Percentiles rank a stretch among this genome's conserved stretches.
Evolutionary conservation across 2,797 vertebrate genomes (phyloP).

Genomic region (Balearica regulorum): DNA sequence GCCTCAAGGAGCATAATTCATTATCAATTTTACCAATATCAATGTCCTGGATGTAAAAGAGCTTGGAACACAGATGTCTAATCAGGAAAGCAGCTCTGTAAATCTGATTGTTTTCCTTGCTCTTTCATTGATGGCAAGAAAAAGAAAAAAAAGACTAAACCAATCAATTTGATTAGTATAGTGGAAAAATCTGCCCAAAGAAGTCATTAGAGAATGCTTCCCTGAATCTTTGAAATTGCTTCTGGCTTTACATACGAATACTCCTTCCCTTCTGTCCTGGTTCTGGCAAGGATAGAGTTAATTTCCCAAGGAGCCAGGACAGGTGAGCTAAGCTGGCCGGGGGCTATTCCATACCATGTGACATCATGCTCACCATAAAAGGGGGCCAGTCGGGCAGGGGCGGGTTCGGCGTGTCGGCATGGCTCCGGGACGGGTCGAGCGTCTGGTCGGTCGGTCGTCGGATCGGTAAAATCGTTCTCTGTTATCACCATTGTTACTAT

Average conservation of each 20-base stretch:
- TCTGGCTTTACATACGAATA: background rate
- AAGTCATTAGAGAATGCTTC: background rate
- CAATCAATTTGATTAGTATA: background rate
- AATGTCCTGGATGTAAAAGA: background rate
- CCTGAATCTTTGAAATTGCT: background rate
- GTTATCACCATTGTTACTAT: no score
- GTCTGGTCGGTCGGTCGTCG: no score
- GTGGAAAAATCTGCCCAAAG: background rate
- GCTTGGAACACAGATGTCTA: conserved; percentile 32
- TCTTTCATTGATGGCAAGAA: conserved; percentile 50
- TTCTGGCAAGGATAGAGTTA: no score
- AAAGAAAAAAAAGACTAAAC: background rate
- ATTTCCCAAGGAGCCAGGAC: no score
- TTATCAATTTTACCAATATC: conserved; percentile 54
- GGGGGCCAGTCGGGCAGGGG: no score
- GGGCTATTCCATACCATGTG: no score
- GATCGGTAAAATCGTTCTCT: no score
- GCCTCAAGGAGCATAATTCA: conserved; percentile 61
- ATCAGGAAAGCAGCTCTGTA: conserved; percentile 7
- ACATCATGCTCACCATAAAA: no score
- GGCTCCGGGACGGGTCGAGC: no score
- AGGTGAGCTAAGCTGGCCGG: no score
- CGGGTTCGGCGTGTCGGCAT: no score
- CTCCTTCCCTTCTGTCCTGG: background rate
- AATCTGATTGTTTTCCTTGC: conserved; percentile 37